Evolutionary conservation across 2,888 invertebrate genomes (phyloP), one percentile per base, ranked within the genome.

Genomic region (Phragmatobia fuliginosa): DNA sequence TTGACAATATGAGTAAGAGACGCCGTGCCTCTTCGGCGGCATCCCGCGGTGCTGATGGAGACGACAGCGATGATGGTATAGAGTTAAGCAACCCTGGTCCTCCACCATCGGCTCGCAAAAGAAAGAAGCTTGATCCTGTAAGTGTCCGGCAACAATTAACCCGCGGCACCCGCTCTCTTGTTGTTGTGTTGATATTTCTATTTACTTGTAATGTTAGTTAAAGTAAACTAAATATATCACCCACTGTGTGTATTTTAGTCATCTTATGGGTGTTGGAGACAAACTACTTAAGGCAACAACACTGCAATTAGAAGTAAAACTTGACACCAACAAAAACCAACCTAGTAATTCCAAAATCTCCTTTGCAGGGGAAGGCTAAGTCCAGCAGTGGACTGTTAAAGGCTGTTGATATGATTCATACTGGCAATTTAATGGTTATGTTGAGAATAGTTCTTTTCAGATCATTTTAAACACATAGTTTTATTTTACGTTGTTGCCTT

Each of bases 1-100:
- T 68, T 18, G 52, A 36, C 31, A 82, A 72, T 70, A 97, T 98
- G 97, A 97, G 97, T 92, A 98, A 98, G 90, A 95, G 98, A 85
- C 96, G 98, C 81, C 96, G 98, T 81, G 97, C 98, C 62, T 98
- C 98, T 76, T 98, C 98, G n/a, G 97, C 96, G 69, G 97, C 98
- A 1, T 97, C 97, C 87, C 96, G 97, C 31, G 96, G 97, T 1
- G 92, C 93, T 67, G 94, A 95, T 71, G 97, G 97, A 65, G 97
- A 97, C 77, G 96, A 97, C 70, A 97, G 97, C 78, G 98, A 98
- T 84, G 96, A 96, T 87, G 91, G 94, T 32, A 94, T 95, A 67
- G 96, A 96, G 69, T 77, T 95, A 78, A 87, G 93, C 85, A 90
- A 94, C 80, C 92, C 94, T 78, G 90, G 95, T 70, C 92, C 94